These are phyloP conservation scores for Alethe diademata DNA, from an alignment of 2,113 vertebrate species.

Conservation along the genomic window DNA sequence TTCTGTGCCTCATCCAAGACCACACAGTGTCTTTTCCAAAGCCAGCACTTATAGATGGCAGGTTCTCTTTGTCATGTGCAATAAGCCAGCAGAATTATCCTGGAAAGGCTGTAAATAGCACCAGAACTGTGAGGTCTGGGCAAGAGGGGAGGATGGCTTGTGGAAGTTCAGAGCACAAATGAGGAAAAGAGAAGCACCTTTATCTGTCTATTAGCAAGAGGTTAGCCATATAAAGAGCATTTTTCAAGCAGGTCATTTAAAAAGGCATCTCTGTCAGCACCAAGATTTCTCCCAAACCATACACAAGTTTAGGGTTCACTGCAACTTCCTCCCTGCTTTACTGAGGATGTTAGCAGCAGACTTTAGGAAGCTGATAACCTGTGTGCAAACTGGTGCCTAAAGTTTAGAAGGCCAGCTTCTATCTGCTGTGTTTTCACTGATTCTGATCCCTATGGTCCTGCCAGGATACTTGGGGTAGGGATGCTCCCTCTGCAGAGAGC, in stretches of 20 bases:
- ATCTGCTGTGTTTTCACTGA: not conserved
- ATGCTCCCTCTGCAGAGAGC: not conserved
- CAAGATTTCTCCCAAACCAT: not conserved
- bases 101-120: constrained; percentile 45
- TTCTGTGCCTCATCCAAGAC: not conserved
- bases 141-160: not conserved
- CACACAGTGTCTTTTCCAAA: not conserved
- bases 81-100: constrained; percentile 39
- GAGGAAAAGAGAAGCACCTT: constrained; percentile 3
- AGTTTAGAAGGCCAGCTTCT: not conserved
- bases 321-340: not conserved
- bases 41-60: not conserved
- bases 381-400: not conserved
- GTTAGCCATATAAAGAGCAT: not conserved
- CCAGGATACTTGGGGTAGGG: too few relatives aligned
- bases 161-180: not conserved
- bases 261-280: not conserved
- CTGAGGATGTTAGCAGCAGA: not conserved
- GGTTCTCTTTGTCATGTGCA: not conserved
- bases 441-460: not conserved
- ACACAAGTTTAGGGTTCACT: not conserved
- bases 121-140: constrained; percentile 11
- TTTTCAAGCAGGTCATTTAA: not conserved
- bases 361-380: not conserved
- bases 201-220: not conserved